Evolutionary conservation across 2,888 invertebrate genomes (phyloP), one percentile per base, ranked within the genome.

Genomic region (Aradus depressus): DNA sequence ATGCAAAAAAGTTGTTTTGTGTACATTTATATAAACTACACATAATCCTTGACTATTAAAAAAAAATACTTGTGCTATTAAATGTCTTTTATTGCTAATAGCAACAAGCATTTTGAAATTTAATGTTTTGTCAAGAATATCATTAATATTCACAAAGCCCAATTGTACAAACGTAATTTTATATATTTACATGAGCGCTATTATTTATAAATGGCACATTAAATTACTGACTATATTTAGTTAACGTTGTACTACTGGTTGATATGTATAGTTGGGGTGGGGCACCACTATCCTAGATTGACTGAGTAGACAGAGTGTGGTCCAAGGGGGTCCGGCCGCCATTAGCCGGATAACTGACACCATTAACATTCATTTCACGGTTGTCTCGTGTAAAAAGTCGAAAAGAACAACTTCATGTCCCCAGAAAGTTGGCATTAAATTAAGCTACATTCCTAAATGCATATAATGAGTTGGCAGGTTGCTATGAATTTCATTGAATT

Each of bases 191-290:
- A 49, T 31, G 49, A 32, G 41, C 41, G 41, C 49, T 49, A 49
- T 23, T 25, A 22, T 23, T 41, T 49, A 49, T 49, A 49, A 49
- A 49, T 49, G 49, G 49, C 49, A 49, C 49, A 49, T 49, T 49
- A 23, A 49, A 49, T 49, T 49, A 35, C 39, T 28, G 41, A 41
- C 34, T 49, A 49, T 49, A 49, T 25, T 26, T n/a, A n/a, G 32
- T 41, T 49, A 49, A 35, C 14, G 37, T 49, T 49, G 48, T 49
- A 49, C n/a, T n/a, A n/a, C 41, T 49, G 37, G 41, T 49, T 49
- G 49, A 41, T 39, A 49, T 49, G 41, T 49, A 41, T 44, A 47
- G 47, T 32, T 53, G 44, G 31, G 22, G 28, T 41, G 48, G 34
- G 38, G 49, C n/a, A n/a, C n/a, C n/a, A n/a, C n/a, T n/a, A n/a